Evolutionary conservation across 2,888 invertebrate species (phyloP).

Genomic region (Vesta saturnalis): DNA sequence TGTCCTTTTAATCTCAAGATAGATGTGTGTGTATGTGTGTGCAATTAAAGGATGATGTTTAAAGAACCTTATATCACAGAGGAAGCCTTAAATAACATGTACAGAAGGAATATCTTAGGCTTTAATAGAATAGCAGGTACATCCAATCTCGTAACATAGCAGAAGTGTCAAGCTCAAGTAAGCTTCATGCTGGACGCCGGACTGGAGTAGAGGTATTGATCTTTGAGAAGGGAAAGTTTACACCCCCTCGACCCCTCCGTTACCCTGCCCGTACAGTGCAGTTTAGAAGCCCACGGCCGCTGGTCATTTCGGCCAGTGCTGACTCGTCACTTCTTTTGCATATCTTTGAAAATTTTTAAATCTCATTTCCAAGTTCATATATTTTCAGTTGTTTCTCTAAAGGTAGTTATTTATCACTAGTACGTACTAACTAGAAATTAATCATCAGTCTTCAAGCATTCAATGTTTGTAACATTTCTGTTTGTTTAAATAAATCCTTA

Average conservation of each 20-base stretch:
- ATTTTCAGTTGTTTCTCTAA: not conserved
- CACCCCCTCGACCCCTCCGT: constrained; percentile 55
- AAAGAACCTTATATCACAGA: not conserved
- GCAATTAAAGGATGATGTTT: not conserved
- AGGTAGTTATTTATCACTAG: not conserved
- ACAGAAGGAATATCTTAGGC: constrained; percentile 28
- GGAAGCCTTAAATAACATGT: constrained; percentile 18
- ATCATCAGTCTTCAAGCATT: too few relatives aligned
- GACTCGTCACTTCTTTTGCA: constrained; percentile 59
- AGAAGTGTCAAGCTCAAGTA: constrained; percentile 53
- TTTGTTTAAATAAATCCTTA: too few relatives aligned
- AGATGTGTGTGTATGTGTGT: too few relatives aligned
- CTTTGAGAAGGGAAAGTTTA: constrained; percentile 65
- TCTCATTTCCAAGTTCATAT: not conserved
- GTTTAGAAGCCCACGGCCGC: constrained; percentile 63
- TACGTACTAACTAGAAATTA: not conserved
- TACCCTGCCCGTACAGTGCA: constrained; percentile 53
- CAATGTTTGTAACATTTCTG: too few relatives aligned
- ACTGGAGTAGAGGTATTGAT: constrained; percentile 64
- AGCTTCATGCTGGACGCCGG: constrained; percentile 56
- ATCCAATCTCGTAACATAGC: constrained; percentile 52
- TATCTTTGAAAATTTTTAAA: constrained; percentile 45
- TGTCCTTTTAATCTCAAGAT: not conserved
- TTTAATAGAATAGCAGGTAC: constrained; percentile 43
- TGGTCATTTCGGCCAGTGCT: constrained; percentile 62